phyloP scores from a whole-genome alignment of 64 coral and sea anemone species.

The Stichodactyla mertensii region DNA sequence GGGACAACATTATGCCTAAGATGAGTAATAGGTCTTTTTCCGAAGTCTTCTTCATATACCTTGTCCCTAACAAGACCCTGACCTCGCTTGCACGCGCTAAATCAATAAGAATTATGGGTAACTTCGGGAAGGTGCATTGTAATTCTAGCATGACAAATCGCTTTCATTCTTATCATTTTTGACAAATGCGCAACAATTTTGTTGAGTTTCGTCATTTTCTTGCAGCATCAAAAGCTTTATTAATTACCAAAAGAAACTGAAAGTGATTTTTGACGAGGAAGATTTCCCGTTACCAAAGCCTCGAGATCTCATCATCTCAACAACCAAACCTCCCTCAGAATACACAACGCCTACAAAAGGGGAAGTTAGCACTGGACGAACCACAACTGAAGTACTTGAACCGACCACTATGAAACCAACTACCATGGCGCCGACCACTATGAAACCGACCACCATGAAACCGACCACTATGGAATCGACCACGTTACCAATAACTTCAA shows the following conservation, averaged over 20 bases:
- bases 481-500: not conserved
- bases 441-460: not conserved
- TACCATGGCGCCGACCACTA: not conserved
- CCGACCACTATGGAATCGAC: not conserved
- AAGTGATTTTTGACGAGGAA: slow-evolving; percentile 45
- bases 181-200: no score
- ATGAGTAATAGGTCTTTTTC: no score
- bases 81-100: no score
- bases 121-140: no score
- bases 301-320: slow-evolving; percentile 11
- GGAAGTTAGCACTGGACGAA: not conserved
- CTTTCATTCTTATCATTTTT: no score
- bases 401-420: slow-evolving; percentile 6
- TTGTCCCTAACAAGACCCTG: no score
- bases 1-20: no score
- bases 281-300: slow-evolving; percentile 32
- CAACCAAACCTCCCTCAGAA: not conserved
- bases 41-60: no score
- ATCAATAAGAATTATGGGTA: no score
- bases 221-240: slow-evolving; percentile 14
- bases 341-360: not conserved
- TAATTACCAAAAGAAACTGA: not conserved
- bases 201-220: not conserved
- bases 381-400: not conserved
- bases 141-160: no score